Percentiles rank a stretch among this genome's conserved stretches.
Conservation (phyloP, 2,888 invertebrate species). For the Pristionchus entomophagus region DNA sequence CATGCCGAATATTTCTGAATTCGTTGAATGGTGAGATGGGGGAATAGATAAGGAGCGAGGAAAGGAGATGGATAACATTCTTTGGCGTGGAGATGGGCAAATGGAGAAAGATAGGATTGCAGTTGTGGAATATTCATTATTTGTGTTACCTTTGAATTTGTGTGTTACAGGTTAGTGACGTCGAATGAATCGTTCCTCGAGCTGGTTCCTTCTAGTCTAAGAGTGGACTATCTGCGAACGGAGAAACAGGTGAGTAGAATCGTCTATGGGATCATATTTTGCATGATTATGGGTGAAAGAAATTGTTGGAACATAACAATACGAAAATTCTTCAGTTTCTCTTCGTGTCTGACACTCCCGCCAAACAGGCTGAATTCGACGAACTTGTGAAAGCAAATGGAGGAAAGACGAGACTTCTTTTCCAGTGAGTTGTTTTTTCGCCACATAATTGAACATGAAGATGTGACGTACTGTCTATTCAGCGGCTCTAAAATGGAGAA, state of each 20-base stretch:
- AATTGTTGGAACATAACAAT: not conserved
- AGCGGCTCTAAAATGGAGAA: constrained; percentile 8
- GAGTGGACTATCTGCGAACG: not conserved
- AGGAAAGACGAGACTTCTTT: constrained; percentile 17
- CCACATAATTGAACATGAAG: not conserved
- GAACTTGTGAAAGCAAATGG: not conserved
- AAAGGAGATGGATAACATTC: too few species aligned
- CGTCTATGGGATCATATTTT: not conserved
- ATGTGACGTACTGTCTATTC: not conserved
- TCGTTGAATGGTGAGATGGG: not conserved
- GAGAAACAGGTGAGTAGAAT: not conserved
- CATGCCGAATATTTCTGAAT: not conserved
- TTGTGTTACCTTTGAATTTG: not conserved
- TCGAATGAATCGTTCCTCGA: not conserved
- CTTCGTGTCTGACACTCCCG: not conserved
- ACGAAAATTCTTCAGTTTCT: not conserved
- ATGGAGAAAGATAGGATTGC: too few species aligned
- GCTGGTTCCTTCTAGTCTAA: not conserved
- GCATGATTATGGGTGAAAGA: not conserved
- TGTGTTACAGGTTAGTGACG: not conserved
- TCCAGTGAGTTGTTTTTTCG: not conserved
- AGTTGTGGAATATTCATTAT: too few species aligned
- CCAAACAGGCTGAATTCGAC: constrained; percentile 36
- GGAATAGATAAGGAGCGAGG: too few species aligned
- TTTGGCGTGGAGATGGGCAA: too few species aligned